Evolutionary conservation across 2,888 invertebrate genomes (phyloP).

Genomic region (Drosophila subsilvestris): DNA sequence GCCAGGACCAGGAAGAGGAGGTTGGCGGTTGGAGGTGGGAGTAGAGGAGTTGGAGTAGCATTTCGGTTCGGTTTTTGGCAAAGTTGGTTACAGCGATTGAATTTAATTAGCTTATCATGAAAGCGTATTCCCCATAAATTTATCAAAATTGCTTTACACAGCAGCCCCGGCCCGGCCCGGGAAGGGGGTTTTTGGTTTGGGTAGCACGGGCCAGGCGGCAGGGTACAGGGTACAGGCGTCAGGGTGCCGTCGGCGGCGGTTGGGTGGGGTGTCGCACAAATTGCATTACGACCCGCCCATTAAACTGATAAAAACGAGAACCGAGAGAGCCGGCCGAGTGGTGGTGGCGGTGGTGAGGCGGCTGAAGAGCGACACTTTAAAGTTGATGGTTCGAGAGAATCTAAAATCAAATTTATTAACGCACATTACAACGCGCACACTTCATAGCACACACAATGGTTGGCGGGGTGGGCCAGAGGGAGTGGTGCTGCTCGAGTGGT

Average conservation of each 20-base stretch:
- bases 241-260: not conserved
- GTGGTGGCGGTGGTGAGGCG: not conserved
- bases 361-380: slow-evolving; percentile 69
- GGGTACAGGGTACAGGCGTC: slow-evolving; percentile 18
- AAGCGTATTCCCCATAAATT: slow-evolving; percentile 79
- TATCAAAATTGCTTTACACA: slow-evolving; percentile 78
- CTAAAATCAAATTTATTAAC: slow-evolving; percentile 78
- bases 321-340: slow-evolving; percentile 55
- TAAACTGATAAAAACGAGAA: slow-evolving; percentile 77
- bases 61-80: slow-evolving; percentile 68
- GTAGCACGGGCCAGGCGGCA: slow-evolving; percentile 5
- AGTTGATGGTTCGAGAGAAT: slow-evolving; percentile 62
- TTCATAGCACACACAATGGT: slow-evolving; percentile 58
- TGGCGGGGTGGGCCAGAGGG: not conserved
- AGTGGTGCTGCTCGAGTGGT: not conserved
- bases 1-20: not conserved
- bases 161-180: slow-evolving; percentile 35
- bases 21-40: slow-evolving; percentile 5
- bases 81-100: slow-evolving; percentile 79
- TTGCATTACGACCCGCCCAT: slow-evolving; percentile 76
- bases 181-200: not conserved
- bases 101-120: slow-evolving; percentile 80
- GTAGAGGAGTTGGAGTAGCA: not conserved
- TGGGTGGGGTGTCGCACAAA: slow-evolving; percentile 52
- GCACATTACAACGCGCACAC: slow-evolving; percentile 72